Conservation (phyloP, 2,797 vertebrate species). For the Catharus ustulatus region DNA sequence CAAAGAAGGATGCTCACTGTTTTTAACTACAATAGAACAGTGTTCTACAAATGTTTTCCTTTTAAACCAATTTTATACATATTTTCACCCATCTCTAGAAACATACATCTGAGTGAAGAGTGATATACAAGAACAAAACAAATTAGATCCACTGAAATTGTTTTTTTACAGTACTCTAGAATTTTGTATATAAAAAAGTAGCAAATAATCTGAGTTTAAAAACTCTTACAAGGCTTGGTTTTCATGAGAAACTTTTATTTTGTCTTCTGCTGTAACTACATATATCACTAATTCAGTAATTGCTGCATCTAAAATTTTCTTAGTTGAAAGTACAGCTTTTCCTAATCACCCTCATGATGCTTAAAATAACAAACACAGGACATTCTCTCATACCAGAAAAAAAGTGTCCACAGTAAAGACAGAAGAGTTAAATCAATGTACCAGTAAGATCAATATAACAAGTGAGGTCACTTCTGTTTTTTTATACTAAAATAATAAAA, state of each 20-base stretch:
- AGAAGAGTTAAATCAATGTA: background rate
- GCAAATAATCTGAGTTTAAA: background rate
- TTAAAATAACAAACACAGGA: background rate
- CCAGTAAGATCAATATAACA: background rate
- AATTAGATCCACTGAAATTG: constrained; percentile 11
- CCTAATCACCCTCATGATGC: background rate
- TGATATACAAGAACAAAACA: background rate
- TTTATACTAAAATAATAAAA: background rate
- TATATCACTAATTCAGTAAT: background rate
- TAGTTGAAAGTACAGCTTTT: background rate
- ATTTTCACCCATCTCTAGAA: constrained; percentile 30
- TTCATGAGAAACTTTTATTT: background rate
- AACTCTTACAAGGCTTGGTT: background rate
- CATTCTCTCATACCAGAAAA: background rate
- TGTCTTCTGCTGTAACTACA: background rate
- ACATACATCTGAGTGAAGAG: background rate
- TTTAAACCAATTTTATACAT: constrained; percentile 1
- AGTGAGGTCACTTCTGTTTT: background rate
- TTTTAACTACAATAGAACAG: constrained; percentile 24
- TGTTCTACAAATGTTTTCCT: constrained; percentile 33
- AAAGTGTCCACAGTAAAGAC: background rate
- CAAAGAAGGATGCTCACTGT: constrained; percentile 25
- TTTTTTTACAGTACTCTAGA: background rate
- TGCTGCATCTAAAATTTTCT: background rate
- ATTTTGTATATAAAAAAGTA: background rate